Evolutionary conservation across 2,888 invertebrate genomes (phyloP).

Genomic region (Hyalella azteca): DNA sequence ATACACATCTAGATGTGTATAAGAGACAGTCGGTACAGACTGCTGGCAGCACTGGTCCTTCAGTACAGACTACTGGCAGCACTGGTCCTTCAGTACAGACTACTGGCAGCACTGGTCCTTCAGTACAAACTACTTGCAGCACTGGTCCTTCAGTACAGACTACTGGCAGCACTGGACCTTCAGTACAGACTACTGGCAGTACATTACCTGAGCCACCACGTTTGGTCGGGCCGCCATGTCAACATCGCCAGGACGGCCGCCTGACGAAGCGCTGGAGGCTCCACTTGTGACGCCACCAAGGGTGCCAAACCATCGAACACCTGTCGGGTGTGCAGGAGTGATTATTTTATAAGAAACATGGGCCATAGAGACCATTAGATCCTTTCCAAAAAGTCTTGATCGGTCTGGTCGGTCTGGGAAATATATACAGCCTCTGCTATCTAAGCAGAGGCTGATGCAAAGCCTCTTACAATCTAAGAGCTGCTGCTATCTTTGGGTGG

Average conservation of each 20-base stretch:
- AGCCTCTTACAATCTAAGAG: background rate
- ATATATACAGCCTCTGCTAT: background rate
- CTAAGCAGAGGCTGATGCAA: background rate
- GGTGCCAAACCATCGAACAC: background rate
- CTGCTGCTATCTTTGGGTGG: background rate
- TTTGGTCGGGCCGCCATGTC: background rate
- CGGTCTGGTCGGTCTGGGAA: background rate
- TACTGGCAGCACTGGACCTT: background rate
- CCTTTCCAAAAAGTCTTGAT: background rate
- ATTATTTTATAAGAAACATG: background rate
- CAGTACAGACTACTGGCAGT: background rate
- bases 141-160: background rate
- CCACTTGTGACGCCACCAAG: background rate
- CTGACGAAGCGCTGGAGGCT: background rate
- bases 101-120: background rate
- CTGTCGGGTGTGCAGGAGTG: background rate
- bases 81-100: background rate
- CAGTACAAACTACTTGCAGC: background rate
- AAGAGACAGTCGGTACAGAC: background rate
- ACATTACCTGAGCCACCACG: conserved; percentile 7
- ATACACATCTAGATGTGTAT: background rate
- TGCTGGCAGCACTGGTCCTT: background rate
- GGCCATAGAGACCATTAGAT: background rate
- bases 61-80: background rate
- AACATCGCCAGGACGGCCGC: background rate